Base-by-base conservation (phyloP, 92 coral and sea anemone genomes). In the Heliopora coerulea region DNA sequence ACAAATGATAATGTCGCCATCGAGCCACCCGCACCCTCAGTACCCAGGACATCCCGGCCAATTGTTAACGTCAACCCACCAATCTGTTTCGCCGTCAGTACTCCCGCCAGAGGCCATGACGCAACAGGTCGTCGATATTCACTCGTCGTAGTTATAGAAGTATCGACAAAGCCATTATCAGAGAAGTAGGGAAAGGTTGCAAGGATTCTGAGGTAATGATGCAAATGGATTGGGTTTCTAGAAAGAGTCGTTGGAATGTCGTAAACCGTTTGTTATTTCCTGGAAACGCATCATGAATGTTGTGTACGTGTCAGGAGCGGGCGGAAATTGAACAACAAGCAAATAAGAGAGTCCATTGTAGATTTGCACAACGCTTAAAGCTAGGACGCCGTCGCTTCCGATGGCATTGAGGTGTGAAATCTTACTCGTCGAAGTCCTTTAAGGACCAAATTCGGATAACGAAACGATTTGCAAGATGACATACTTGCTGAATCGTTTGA, bases 1-100 rank as follows among this genome's bases (percentile, higher is more conserved):
- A 74, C 96, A 91, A 14, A 95, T 95, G 99, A 95, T 95, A 87
- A 95, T 95, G 99, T 96, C 99, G 19, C 97, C 99, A 32, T 95
- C 96, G 6, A 96, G 99, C 48, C 99, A 95, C 76, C 96, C 96
- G 49, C 97, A 92, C 79, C 91, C 97, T 49, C 97, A 91, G 31
- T 83, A 84, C 50, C 88, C 90, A 12, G 88, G 88, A 75, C 88
- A 83, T 29, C 88, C 87, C 24, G 97, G 97, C 18, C 79, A 91
- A 54, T 93, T 90, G 86, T 86, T 92, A 44, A 92, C 91, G 33
- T 87, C 97, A 70, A 88, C 99, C 26, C 91, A 92, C 27, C 97
- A 95, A 83, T 90, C 96, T 0, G 77, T 70, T 26, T 95, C 99
- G 27, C 99, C 99, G 11, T 89, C 99, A 59, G 88, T 95, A 70